Percentiles rank a stretch among this genome's conserved stretches.
Conservation (phyloP, 2,797 vertebrate genomes). For the Poeciliopsis turneri region DNA sequence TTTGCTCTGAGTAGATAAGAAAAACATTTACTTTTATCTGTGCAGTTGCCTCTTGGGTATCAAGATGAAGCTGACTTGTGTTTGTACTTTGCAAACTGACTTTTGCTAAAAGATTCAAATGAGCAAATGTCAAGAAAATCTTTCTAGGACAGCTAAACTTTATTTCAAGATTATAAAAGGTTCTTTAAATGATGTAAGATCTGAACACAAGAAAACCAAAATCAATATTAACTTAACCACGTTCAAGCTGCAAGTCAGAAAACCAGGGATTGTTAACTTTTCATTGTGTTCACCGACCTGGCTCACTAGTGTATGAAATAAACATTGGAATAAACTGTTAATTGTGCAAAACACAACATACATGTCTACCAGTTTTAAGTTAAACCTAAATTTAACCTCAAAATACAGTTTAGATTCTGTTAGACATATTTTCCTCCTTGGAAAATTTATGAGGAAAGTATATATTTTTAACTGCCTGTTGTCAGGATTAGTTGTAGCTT, state of each 20-base stretch:
- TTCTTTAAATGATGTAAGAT: not conserved
- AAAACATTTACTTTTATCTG: not conserved
- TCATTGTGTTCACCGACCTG: not conserved
- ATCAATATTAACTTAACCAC: not conserved
- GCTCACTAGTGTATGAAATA: not conserved
- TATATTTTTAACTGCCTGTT: not conserved
- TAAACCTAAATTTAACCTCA: not conserved
- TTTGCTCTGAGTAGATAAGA: not conserved
- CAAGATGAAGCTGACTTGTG: not conserved
- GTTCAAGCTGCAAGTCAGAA: not conserved
- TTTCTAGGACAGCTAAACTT: not conserved
- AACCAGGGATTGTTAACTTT: not conserved
- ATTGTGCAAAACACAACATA: not conserved
- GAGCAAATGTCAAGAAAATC: not conserved
- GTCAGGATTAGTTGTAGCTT: not conserved
- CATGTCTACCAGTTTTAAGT: not conserved
- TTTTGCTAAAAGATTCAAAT: conserved; percentile 1
- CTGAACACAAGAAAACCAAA: not conserved
- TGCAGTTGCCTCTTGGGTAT: not conserved
- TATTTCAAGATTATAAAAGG: not conserved
- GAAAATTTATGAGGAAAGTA: not conserved
- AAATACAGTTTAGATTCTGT: not conserved
- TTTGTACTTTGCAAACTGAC: not conserved
- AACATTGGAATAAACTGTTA: not conserved
- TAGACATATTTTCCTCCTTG: not conserved